A percentile compares a stretch with the other conserved stretches of the same genome.
phyloP scores from a whole-genome alignment of 2,113 vertebrate species.

The Neolamprologus hecqui region DNA sequence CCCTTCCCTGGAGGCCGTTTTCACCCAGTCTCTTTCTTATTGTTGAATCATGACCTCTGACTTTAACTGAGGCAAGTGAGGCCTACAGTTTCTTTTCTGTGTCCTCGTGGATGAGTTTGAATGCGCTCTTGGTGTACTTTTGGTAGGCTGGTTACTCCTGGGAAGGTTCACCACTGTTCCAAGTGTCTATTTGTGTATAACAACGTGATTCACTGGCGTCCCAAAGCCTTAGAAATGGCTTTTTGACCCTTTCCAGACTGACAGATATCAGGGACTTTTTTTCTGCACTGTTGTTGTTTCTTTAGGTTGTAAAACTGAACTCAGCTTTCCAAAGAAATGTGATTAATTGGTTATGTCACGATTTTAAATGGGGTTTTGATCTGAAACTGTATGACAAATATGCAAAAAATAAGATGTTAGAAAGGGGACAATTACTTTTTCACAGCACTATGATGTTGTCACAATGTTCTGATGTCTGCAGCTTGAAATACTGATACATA shows the following conservation, averaged over 20 bases:
- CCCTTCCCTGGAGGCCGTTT: neutral
- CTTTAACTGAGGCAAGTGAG: neutral
- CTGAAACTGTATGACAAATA: neutral
- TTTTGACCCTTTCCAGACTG: neutral
- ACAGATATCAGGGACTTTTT: neutral
- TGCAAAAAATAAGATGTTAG: neutral
- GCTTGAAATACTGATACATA: neutral
- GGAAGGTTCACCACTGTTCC: neutral
- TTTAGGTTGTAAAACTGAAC: neutral
- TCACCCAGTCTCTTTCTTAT: accelerated
- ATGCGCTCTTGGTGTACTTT: neutral
- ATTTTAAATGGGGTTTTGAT: neutral
- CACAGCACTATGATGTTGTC: neutral
- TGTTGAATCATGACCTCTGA: neutral
- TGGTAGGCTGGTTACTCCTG: neutral
- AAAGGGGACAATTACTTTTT: neutral
- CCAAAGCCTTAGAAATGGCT: neutral
- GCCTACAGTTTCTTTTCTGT: neutral
- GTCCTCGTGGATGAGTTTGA: neutral
- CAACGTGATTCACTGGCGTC: accelerated
- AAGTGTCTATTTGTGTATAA: neutral
- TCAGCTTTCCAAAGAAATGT: neutral
- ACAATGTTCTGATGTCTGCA: neutral
- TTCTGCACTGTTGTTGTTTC: neutral
- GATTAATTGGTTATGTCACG: accelerated